Base-by-base conservation (phyloP, 2,888 invertebrate species). In the Pandemis cinnamomeana region DNA sequence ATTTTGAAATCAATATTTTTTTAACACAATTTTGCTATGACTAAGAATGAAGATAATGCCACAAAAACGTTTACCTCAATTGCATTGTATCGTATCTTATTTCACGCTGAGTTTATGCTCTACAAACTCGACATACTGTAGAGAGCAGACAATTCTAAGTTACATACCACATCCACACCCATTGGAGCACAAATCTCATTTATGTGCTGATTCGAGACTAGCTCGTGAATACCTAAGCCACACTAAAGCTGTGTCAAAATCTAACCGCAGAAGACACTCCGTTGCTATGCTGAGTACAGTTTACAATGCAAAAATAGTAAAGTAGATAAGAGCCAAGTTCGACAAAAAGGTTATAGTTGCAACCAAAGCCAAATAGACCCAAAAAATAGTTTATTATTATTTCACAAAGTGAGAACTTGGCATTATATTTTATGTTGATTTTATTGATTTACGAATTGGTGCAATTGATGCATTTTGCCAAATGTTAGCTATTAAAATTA, bases 171-270 rank as follows among this genome's bases (percentile, higher is more conserved):
- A 66, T 61, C 36, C 48, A 44, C 46, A 58, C 41, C 62, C 41
- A 46, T 62, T 41, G 55, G 20, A 55, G 55, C 36, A 55, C 36
- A 68, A 72, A 68, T 72, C 55, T 63, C 62, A 44, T 72, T 62
- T 62, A 55, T 63, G 72, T 68, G 72, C 72, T 72, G 72, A 68
- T 72, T 72, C 55, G 20, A 42, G 48, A 72, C 68, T 58, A 27
- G 61, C 42, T 48, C 68, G 27, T 20, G 55, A 72, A 72, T 58
- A 72, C 63, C 68, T 36, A 48, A 69, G 63, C n/a, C 55, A 20
- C 46, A 44, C 71, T 58, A 41, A 64, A 69, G 68, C 68, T 20
- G 63, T 68, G 63, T 72, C 72, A 72, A 69, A 72, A 69, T 72
- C 44, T 58, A 64, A 64, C 70, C 62, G 20, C 68, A 46, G 42